Base-by-base conservation (phyloP, 1,140 invertebrate species). In the Drosophila subobscura region DNA sequence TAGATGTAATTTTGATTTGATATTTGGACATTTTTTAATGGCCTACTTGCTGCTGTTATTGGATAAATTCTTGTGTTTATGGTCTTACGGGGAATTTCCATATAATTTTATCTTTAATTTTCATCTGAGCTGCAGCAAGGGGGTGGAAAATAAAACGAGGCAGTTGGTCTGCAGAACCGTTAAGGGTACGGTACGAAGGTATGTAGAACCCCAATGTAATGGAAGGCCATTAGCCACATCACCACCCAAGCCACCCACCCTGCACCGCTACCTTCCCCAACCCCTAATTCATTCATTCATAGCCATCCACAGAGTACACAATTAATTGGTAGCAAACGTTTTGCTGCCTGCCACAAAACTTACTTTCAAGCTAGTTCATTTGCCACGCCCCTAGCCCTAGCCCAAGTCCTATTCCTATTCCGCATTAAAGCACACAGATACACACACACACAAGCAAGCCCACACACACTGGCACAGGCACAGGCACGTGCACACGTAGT, bases 311-410 rank as follows among this genome's bases (percentile, higher is more conserved):
- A 57, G 61, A 71, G 73, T 78, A 75, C 74, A 58, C 74, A 85
- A 85, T 86, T 86, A 86, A 86, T 86, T 85, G 81, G 64, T 64
- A 75, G 46, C 68, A 61, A 74, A 81, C 81, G 81, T 86, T 86
- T 75, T 77, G 81, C 81, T 86, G 72, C 74, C 81, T 88, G 70
- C 81, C 77, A 52, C 81, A 86, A 68, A 37, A 81, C 70, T 86
- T 81, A 64, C 68, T 71, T 73, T 81, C 61, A 86, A 67, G 51
- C 65, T 81, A 86, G 77, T 86, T 86, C 83, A 88, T 81, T 86
- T 77, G 77, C 64, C 81, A 77, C 67, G 57, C 77, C 80, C 79
- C 56, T 54, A 46, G 10, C 7, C 3, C 16, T 6, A 41, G 29
- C 8, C 52, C 10, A 12, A 5, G 6, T 16, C 6, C n/a, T 33